Conservation (phyloP, 2,888 invertebrate species). For the Drosophila leonis region DNA sequence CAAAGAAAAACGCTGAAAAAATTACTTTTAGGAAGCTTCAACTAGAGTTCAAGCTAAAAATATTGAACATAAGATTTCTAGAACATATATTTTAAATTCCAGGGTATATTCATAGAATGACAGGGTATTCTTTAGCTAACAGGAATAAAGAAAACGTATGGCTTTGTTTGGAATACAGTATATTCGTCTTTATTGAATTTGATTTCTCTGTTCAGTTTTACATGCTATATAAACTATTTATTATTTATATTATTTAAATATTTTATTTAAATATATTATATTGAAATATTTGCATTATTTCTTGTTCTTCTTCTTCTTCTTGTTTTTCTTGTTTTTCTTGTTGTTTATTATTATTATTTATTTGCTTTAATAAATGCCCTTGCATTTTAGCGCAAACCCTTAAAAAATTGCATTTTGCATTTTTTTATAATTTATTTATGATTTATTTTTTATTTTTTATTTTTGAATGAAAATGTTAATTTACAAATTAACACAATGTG, state of each 20-base stretch:
- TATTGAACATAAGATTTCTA: background rate
- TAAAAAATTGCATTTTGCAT: conserved; percentile 42
- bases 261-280: conserved; percentile 62
- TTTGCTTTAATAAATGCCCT: conserved; percentile 49
- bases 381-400: conserved; percentile 31
- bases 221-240: conserved; percentile 79
- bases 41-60: background rate
- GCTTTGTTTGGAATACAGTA: conserved; percentile 71
- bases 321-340: background rate
- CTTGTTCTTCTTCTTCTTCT: conserved; percentile 17
- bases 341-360: conserved; percentile 4
- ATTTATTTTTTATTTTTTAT: conserved; percentile 6
- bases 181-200: conserved; percentile 80
- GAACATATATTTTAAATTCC: background rate
- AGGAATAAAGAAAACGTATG: background rate
- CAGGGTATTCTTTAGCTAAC: background rate
- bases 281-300: conserved; percentile 48
- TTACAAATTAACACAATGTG: conserved; percentile 61
- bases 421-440: conserved; percentile 13
- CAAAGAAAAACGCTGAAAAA: background rate
- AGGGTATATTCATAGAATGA: background rate
- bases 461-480: conserved; percentile 54
- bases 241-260: conserved; percentile 58
- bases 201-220: conserved; percentile 78
- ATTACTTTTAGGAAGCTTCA: background rate